Evolutionary conservation across 2,113 vertebrate genomes (phyloP), one percentile per base, ranked within the genome.

Genomic region (Panthera tigris): DNA sequence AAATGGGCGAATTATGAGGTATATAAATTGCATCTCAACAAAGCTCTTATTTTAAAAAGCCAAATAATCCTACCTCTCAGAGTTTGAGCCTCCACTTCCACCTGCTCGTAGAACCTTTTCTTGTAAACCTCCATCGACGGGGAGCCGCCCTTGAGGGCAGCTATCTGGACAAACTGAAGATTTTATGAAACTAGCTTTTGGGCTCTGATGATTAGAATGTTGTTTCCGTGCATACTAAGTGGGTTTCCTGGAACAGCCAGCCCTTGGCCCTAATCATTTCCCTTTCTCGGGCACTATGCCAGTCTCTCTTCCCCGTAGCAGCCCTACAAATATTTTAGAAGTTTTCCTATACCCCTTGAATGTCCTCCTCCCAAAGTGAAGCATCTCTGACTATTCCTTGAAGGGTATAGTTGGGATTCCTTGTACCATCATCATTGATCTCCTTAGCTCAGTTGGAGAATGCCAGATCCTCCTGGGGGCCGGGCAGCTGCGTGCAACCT

Each of bases 401-500:
- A 48, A 81, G 65, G 65, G 29, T 8, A 13, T 25, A 27, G 4
- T 25, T 81, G 93, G 79, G 25, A 16, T 16, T 61, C 61, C 69
- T 1, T 16, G 25, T 33, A 5, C 61, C 11, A 4, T 36, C 5
- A 0, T 50, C 23, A 1, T 7, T 14, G n/a, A 27, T 73, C 5
- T 69, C 73, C 27, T 65, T 29, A 33, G 25, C 63, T 81, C 57
- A 27, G 36, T 66, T 73, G 1, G 31, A 83, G 87, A 33, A 69
- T 21, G n/a, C 48, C 81, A 45, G 23, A 6, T 63, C 18, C 18
- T 52, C 57, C 50, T 25, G 68, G 80, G 48, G 39, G 36, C 33
- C 65, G 4, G 19, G 9, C 5, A 12, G 45, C 82, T 31, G 0
- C 0, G 0, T 6, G 25, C 69, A 27, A 0, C 36, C 81, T 93